Percentiles rank a stretch among this genome's conserved stretches.
phyloP scores from a whole-genome alignment of 2,888 invertebrate genomes.

The Drosophila bunnanda region DNA sequence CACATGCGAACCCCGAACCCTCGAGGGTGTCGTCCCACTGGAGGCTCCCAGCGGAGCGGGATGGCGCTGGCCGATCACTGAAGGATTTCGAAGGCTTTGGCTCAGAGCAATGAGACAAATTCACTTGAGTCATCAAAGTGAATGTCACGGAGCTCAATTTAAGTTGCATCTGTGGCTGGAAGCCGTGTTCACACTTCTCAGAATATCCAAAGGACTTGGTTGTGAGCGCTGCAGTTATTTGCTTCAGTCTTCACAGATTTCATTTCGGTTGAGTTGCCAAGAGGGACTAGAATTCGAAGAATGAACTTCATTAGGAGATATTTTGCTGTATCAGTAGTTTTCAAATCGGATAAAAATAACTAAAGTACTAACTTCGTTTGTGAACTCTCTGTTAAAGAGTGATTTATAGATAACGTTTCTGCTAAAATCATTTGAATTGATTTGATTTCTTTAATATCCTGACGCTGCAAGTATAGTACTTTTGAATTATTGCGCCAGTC shows the following conservation, averaged over 20 bases:
- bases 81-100: conserved; percentile 23
- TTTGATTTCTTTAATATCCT: too few species aligned
- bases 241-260: background rate
- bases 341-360: background rate
- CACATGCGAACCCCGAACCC: conserved; percentile 48
- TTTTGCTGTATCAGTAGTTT: background rate
- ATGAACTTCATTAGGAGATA: background rate
- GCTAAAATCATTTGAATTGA: too few species aligned
- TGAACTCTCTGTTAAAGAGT: too few species aligned
- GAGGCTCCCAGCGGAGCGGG: background rate
- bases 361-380: too few species aligned
- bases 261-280: conserved; percentile 6
- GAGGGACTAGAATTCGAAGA: background rate
- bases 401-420: too few species aligned
- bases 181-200: conserved; percentile 21
- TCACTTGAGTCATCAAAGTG: conserved; percentile 15
- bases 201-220: conserved; percentile 21
- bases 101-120: background rate
- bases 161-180: conserved; percentile 6
- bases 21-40: conserved; percentile 24
- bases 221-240: background rate
- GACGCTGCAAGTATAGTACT: too few species aligned
- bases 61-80: background rate
- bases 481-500: too few species aligned
- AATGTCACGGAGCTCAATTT: conserved; percentile 12